Conservation (phyloP, 2,113 vertebrate genomes). For the Glaucomys volans region DNA sequence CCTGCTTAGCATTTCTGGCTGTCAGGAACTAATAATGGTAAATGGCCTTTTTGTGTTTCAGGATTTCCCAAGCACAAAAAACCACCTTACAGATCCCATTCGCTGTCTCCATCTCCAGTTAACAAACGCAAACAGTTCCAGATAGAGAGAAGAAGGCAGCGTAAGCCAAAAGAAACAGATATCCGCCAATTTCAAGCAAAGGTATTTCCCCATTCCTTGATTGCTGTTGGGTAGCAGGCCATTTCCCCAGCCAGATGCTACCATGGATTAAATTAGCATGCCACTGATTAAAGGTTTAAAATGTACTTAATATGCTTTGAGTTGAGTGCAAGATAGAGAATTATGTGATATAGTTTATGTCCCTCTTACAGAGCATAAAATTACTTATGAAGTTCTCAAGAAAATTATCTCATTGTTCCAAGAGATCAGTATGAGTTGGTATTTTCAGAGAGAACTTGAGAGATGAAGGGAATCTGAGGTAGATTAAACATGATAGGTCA, state of each 20-base stretch:
- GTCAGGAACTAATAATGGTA: neutral
- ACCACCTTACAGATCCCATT: conserved; percentile 83
- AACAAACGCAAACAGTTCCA: conserved; percentile 72
- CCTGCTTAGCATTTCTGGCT: neutral
- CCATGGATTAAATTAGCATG: neutral
- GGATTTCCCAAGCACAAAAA: conserved; percentile 53
- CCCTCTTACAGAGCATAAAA: neutral
- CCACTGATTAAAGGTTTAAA: neutral
- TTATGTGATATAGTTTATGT: neutral
- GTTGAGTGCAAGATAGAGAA: neutral
- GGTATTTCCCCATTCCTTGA: conserved; percentile 73
- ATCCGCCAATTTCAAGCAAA: conserved; percentile 79
- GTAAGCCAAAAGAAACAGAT: conserved; percentile 81
- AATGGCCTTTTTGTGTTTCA: conserved; percentile 16
- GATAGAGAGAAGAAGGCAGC: conserved; percentile 70
- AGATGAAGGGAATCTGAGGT: conserved; percentile 7
- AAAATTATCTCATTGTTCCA: neutral
- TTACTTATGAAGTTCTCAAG: conserved; percentile 3
- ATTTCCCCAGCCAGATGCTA: neutral
- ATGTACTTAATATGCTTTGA: neutral
- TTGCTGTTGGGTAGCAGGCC: neutral
- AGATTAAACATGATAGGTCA: neutral
- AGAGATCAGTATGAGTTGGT: neutral
- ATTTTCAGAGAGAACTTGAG: conserved; percentile 43
- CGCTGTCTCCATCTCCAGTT: conserved; percentile 87